Evolutionary conservation across 2,113 vertebrate species (phyloP), one percentile per base, ranked within the genome.

Genomic region (Microcebus griseorufus): DNA sequence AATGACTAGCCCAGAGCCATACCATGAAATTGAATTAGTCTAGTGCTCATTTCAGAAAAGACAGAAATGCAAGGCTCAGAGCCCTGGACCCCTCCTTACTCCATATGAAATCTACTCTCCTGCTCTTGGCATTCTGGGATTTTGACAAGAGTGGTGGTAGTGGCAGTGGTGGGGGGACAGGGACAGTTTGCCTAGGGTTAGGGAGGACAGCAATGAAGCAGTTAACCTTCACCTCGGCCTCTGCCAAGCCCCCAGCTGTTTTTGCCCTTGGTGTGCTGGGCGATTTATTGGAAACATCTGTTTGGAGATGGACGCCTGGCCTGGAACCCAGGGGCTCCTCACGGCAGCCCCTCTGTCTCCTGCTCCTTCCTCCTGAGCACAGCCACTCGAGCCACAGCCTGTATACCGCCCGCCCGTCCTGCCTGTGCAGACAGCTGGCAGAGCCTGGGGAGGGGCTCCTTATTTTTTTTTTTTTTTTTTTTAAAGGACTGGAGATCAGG

Each of bases 211-310:
- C 87, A 72, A 12, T 2, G 96, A 97, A 96, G 67, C 51, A 27
- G 97, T 97, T 97, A 97, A 97, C 39, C 20, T 53, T 62, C 80
- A 14, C 60, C 82, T 58, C 0, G 2, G 78, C 88, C 58, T 91
- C 96, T 96, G 96, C 98, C 97, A 94, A 96, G 79, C 65, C 95
- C 92, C 97, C 97, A 96, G 97, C 94, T 97, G 95, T 93, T 96
- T 95, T 37, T 93, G 89, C 97, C 96, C 96, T 95, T 65, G 16
- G 37, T 80, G 48, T 13, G 78, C 94, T 51, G 90, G 97, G 87
- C 94, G 94, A 97, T 82, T 97, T 96, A 98, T 97, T 97, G 93
- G 94, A 97, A 97, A 98, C 98, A 97, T 97, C 97, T 98, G 97
- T 96, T 96, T 94, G 94, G 96, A 96, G 96, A 95, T 5, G 60